phyloP scores from a whole-genome alignment of 2,113 vertebrate genomes.

The Columba janthina region DNA sequence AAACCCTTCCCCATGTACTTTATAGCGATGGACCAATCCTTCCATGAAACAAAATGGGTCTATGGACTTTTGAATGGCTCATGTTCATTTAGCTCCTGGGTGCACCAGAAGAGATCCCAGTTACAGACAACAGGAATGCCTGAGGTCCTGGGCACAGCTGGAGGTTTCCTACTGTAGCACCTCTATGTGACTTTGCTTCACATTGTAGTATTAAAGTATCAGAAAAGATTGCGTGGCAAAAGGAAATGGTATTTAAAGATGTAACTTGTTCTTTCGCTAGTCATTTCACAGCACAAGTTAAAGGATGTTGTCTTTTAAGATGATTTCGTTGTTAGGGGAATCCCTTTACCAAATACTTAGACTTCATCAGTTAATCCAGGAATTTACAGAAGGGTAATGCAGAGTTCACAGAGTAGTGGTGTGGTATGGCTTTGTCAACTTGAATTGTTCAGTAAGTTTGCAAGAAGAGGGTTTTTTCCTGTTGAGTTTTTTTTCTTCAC shows the following conservation, averaged over 20 bases:
- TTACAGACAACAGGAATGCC: background rate
- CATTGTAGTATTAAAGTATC: rapidly evolving
- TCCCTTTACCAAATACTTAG: background rate
- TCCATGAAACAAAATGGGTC: background rate
- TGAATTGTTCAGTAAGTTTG: background rate
- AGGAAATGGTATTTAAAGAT: background rate
- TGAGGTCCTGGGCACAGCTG: background rate
- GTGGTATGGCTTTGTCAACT: background rate
- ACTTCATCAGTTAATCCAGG: background rate
- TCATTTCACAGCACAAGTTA: background rate
- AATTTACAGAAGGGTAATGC: background rate
- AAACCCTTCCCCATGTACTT: background rate
- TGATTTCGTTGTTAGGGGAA: background rate
- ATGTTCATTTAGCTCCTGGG: background rate
- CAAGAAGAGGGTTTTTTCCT: background rate
- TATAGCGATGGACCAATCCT: background rate
- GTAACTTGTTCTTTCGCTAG: background rate
- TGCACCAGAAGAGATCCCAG: background rate
- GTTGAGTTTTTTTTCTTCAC: background rate
- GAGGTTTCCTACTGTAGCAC: background rate
- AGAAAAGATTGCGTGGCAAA: background rate
- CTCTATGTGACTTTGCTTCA: rapidly evolving
- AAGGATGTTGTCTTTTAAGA: background rate
- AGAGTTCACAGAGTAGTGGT: background rate
- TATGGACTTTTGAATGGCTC: background rate